phyloP scores from a whole-genome alignment of 2,797 vertebrate genomes.

The Eupleurogrammus muticus region DNA sequence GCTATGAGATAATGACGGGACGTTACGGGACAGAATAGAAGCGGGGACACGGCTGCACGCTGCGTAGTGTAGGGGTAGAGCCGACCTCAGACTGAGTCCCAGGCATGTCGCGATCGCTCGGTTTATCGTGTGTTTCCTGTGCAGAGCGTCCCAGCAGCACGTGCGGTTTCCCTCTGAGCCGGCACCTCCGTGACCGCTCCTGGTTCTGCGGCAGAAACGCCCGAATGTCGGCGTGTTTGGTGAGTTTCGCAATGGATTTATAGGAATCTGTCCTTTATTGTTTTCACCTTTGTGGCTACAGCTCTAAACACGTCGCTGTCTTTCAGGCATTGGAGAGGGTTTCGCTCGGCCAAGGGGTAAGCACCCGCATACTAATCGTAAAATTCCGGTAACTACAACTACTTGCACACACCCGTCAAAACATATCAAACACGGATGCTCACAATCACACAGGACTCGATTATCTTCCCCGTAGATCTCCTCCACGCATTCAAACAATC shows the following conservation, averaged over 20 bases:
- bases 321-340: constrained; percentile 84
- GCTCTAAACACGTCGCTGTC: constrained; percentile 5
- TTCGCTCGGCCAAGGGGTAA: constrained; percentile 82
- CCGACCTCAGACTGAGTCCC: too few relatives aligned
- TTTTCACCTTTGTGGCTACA: constrained; percentile 1
- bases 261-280: not conserved
- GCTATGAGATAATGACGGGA: too few relatives aligned
- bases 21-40: too few relatives aligned
- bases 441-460: not conserved
- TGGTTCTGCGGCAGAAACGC: constrained; percentile 86
- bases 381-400: constrained; percentile 15
- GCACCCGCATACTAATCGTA: constrained; percentile 35
- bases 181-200: constrained; percentile 72
- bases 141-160: constrained; percentile 59
- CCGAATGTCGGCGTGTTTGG: constrained; percentile 88
- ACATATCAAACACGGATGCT: constrained; percentile 24
- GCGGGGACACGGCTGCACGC: too few relatives aligned
- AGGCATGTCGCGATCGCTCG: constrained; percentile 23
- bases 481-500: constrained; percentile 42
- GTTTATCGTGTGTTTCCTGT: not conserved
- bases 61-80: too few relatives aligned
- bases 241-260: constrained; percentile 61
- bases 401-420: constrained; percentile 26
- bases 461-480: constrained; percentile 34
- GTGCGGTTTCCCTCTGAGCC: constrained; percentile 86